Evolutionary conservation across 2,113 vertebrate species (phyloP).

Genomic region (Hyperopisus bebe): DNA sequence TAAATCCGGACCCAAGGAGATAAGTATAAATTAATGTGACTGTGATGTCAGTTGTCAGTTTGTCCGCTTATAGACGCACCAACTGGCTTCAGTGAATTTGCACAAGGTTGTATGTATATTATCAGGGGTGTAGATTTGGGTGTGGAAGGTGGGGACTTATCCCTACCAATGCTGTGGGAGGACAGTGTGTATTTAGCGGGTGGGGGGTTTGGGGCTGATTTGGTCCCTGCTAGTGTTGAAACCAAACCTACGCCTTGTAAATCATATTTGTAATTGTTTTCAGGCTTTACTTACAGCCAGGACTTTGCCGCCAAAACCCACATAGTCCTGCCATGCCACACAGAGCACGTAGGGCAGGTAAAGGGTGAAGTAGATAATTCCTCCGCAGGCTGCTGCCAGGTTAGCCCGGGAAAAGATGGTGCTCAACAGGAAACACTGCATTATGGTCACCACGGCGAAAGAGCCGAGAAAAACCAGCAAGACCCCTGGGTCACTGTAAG

Average conservation of each 20-base stretch:
- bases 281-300: conserved; percentile 71
- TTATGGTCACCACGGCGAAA: conserved; percentile 84
- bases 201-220: neutral
- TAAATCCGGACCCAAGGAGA: no score
- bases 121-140: neutral
- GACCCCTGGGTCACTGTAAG: conserved; percentile 84
- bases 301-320: conserved; percentile 77
- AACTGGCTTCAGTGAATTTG: no score
- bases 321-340: conserved; percentile 88
- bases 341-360: conserved; percentile 92
- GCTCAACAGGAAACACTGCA: conserved; percentile 93
- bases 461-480: conserved; percentile 84
- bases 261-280: conserved; percentile 40
- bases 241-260: neutral
- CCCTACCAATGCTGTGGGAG: neutral
- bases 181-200: neutral
- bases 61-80: no score
- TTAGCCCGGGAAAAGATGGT: conserved; percentile 85
- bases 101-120: neutral
- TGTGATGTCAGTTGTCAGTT: no score
- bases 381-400: conserved; percentile 87
- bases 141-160: neutral
- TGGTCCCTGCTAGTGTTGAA: neutral
- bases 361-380: conserved; percentile 91
- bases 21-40: no score